These are phyloP conservation scores for Falco novaeseelandiae DNA, from an alignment of 2,797 vertebrate species.

Conservation along the genomic window DNA sequence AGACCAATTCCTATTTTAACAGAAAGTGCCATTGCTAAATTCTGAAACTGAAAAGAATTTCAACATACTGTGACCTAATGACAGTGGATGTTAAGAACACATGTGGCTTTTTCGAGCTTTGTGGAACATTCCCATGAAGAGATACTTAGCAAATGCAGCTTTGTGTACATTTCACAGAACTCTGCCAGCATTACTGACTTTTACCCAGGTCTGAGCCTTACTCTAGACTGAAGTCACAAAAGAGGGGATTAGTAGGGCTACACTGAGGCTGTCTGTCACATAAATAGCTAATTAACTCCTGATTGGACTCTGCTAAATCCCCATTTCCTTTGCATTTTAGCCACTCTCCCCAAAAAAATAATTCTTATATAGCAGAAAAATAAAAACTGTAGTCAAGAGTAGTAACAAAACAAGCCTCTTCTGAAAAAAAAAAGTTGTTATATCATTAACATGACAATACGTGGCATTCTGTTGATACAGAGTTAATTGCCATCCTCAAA, in stretches of 20 bases:
- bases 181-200: slow-evolving; percentile 58
- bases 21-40: slow-evolving; percentile 8
- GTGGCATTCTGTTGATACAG: background rate
- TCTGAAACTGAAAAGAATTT: slow-evolving; percentile 40
- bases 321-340: slow-evolving; percentile 48
- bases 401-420: background rate
- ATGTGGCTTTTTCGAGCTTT: slow-evolving; percentile 50
- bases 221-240: slow-evolving; percentile 64
- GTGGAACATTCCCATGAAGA: slow-evolving; percentile 66
- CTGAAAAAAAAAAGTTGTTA: background rate
- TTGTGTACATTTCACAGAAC: slow-evolving; percentile 79
- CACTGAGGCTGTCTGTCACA: slow-evolving; percentile 61
- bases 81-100: slow-evolving; percentile 54
- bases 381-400: background rate
- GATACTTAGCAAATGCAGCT: slow-evolving; percentile 73
- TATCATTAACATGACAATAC: background rate
- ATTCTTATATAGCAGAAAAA: background rate
- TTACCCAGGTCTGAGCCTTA: slow-evolving; percentile 45
- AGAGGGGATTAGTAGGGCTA: slow-evolving; percentile 66
- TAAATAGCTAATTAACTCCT: slow-evolving; percentile 75
- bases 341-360: background rate
- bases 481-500: background rate
- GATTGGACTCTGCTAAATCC: slow-evolving; percentile 57
- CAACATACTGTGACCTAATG: background rate
- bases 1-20: slow-evolving; percentile 10